phyloP scores from a whole-genome alignment of 2,888 invertebrate genomes.

The Gandaritis pyraliata region DNA sequence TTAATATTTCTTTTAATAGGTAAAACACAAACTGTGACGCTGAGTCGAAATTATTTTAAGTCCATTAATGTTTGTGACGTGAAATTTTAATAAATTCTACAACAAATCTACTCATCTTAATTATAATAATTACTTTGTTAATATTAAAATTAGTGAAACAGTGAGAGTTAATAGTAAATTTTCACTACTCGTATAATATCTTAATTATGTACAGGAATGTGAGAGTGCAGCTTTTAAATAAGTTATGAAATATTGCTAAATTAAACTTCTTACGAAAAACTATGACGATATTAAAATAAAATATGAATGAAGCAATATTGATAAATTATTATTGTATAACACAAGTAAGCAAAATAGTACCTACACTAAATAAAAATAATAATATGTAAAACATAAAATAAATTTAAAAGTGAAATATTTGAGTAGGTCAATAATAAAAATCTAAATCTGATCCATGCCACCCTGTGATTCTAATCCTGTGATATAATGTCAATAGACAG shows the following conservation, averaged over 20 bases:
- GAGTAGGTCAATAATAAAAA: constrained; percentile 13
- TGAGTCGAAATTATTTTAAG: background rate
- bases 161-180: constrained; percentile 74
- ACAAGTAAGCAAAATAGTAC: too few species aligned
- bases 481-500: constrained; percentile 63
- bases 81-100: constrained; percentile 44
- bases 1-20: too few species aligned
- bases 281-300: background rate
- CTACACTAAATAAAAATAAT: too few species aligned
- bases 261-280: background rate
- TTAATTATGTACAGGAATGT: constrained; percentile 67
- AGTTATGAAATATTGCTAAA: constrained; percentile 18
- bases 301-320: background rate
- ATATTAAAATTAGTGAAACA: constrained; percentile 71
- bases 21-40: too few species aligned
- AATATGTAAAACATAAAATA: too few species aligned
- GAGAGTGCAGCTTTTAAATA: constrained; percentile 54
- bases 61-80: constrained; percentile 20
- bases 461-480: constrained; percentile 80
- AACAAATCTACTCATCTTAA: constrained; percentile 53
- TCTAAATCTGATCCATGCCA: constrained; percentile 50
- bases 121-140: constrained; percentile 50
- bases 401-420: too few species aligned
- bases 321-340: too few species aligned
- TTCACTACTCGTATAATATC: constrained; percentile 61